Evolutionary conservation across 37 sponge, comb jelly and placozoan species (phyloP).

Genomic region (Ephydatia muelleri): DNA sequence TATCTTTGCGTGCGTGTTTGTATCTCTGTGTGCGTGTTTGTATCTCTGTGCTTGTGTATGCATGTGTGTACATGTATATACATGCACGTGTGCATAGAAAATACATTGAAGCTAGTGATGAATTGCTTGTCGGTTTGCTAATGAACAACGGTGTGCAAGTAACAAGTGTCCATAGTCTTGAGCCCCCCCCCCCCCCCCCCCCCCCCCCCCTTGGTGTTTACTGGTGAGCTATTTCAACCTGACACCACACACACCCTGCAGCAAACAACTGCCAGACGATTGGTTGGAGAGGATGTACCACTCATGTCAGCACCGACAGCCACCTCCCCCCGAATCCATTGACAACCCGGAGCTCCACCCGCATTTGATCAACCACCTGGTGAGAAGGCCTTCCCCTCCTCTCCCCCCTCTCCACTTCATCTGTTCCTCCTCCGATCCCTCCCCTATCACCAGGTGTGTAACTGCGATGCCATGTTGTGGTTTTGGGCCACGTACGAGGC

Average conservation of each 20-base stretch:
- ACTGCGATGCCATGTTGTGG: constrained; percentile 94
- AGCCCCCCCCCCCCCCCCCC: too few species aligned
- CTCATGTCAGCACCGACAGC: constrained; percentile 82
- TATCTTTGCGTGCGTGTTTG: background rate
- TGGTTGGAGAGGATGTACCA: constrained; percentile 96
- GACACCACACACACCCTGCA: too few species aligned
- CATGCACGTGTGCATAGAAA: background rate
- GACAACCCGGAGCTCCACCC: constrained; percentile 85
- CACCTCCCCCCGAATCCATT: constrained; percentile 32
- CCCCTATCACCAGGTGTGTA: constrained; percentile 52
- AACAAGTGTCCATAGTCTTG: background rate
- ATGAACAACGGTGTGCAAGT: background rate
- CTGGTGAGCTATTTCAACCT: too few species aligned
- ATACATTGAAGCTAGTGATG: too few species aligned
- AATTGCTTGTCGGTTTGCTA: too few species aligned
- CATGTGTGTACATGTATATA: background rate
- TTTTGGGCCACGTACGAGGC: constrained; percentile 93
- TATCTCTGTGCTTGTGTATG: background rate
- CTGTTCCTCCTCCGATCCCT: background rate
- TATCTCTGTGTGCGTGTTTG: background rate
- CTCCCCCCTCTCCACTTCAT: background rate
- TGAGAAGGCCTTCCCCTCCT: constrained; percentile 8
- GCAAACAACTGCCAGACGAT: constrained; percentile 89
- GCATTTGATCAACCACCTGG: constrained; percentile 67
- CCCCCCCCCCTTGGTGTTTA: too few species aligned